A percentile compares a stretch with the other conserved stretches of the same genome.
These are phyloP conservation scores for Cataglyphis hispanica DNA, from an alignment of 1,140 invertebrate genomes.

Conservation along the genomic window DNA sequence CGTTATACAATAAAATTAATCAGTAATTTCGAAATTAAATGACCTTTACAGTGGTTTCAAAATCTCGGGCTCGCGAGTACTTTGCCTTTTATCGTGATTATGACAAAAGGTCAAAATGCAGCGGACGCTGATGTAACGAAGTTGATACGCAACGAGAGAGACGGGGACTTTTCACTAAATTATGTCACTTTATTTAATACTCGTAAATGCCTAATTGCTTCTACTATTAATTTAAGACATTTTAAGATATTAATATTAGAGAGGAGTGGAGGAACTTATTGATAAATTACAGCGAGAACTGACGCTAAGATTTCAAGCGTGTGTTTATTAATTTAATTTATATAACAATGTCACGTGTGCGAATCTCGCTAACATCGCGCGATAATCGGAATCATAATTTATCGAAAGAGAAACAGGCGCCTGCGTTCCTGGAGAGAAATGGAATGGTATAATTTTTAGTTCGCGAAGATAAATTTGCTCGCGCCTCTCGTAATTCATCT, in stretches of 20 bases:
- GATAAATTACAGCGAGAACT: constrained; percentile 1
- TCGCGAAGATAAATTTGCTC: constrained; percentile 55
- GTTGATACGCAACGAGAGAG: neutral
- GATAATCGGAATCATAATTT: constrained; percentile 30
- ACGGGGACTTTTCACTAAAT: constrained; percentile 11
- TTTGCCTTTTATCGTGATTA: constrained; percentile 15
- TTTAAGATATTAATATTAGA: too few relatives aligned
- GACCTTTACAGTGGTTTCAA: constrained; percentile 41
- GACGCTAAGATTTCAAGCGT: neutral
- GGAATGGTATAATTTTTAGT: constrained; percentile 32
- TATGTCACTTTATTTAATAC: neutral
- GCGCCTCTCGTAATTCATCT: constrained; percentile 52
- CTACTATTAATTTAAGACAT: neutral
- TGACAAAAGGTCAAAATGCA: constrained; percentile 43
- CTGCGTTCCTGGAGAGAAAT: neutral
- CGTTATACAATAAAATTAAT: neutral
- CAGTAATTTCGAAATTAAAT: too few relatives aligned
- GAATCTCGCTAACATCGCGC: neutral
- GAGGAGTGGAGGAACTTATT: neutral
- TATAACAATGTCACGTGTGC: neutral
- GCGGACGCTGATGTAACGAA: neutral
- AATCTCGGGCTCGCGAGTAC: constrained; percentile 23
- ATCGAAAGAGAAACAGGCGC: neutral
- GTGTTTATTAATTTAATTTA: neutral
- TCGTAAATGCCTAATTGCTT: neutral